A percentile compares a stretch with the other conserved stretches of the same genome.
These are phyloP conservation scores for Thera obeliscata DNA, from an alignment of 2,888 invertebrate species.

Conservation along the genomic window DNA sequence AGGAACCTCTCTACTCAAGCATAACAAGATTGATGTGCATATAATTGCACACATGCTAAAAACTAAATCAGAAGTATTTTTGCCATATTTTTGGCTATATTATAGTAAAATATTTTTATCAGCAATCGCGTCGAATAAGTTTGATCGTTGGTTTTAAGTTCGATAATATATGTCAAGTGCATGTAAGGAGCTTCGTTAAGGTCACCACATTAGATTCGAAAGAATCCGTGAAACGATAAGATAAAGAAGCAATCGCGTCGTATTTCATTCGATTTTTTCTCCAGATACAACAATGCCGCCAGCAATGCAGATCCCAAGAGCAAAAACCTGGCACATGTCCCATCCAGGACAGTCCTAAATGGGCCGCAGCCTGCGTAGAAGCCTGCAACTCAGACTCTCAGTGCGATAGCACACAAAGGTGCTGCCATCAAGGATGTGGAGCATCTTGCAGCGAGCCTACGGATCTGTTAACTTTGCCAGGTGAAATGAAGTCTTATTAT, in stretches of 20 bases:
- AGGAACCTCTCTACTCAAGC: neutral
- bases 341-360: slow-evolving; percentile 71
- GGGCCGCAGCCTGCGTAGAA: slow-evolving; percentile 85
- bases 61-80: no score
- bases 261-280: slow-evolving; percentile 3
- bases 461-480: slow-evolving; percentile 83
- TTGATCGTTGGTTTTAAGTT: no score
- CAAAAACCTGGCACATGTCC: slow-evolving; percentile 77
- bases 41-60: no score
- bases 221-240: no score
- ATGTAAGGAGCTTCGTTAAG: no score
- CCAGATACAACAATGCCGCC: slow-evolving; percentile 79
- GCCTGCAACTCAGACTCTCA: slow-evolving; percentile 87
- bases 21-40: no score
- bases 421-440: slow-evolving; percentile 88
- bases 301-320: slow-evolving; percentile 81
- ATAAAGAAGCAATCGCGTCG: no score
- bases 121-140: no score
- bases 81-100: no score
- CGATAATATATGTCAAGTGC: no score
- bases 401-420: slow-evolving; percentile 88
- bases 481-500: slow-evolving; percentile 55
- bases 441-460: slow-evolving; percentile 87
- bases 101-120: neutral
- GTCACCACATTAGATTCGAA: no score